Conservation (phyloP, 1,140 invertebrate genomes). For the Atta cephalotes region DNA sequence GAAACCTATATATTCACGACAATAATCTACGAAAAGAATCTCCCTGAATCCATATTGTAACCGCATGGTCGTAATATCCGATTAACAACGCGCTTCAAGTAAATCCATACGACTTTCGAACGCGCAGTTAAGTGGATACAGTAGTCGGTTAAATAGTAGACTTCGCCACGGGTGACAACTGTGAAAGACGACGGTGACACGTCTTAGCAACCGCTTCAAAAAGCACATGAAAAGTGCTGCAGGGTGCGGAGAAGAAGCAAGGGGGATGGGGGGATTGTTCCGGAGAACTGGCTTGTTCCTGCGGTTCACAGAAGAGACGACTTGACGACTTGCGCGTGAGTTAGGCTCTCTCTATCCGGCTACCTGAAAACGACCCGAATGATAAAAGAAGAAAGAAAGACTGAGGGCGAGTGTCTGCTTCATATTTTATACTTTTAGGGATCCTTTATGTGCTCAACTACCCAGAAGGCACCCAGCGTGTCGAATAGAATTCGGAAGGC, state of each 20-base stretch:
- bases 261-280: constrained; percentile 14
- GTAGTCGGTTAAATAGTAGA: constrained; percentile 70
- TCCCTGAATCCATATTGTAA: background rate
- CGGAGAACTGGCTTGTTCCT: constrained; percentile 62
- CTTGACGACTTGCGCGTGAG: constrained; percentile 58
- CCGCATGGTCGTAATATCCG: constrained; percentile 23
- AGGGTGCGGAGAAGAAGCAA: constrained; percentile 30
- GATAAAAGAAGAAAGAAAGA: background rate
- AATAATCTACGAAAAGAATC: constrained; percentile 12
- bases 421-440: constrained; percentile 80
- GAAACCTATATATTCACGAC: background rate
- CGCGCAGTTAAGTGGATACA: constrained; percentile 70
- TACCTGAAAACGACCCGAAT: constrained; percentile 75
- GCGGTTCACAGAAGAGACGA: constrained; percentile 62
- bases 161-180: constrained; percentile 73
- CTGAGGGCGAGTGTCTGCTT: constrained; percentile 54
- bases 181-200: constrained; percentile 73
- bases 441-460: constrained; percentile 81
- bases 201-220: constrained; percentile 65
- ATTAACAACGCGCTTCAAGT: constrained; percentile 41
- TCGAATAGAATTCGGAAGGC: constrained; percentile 81
- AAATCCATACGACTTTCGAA: constrained; percentile 29
- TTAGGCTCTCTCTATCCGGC: constrained; percentile 70
- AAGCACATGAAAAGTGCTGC: constrained; percentile 61
- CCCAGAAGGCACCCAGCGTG: constrained; percentile 80